phyloP scores from a whole-genome alignment of 2,888 invertebrate genomes.

The Macrosoma leucophasiata region DNA sequence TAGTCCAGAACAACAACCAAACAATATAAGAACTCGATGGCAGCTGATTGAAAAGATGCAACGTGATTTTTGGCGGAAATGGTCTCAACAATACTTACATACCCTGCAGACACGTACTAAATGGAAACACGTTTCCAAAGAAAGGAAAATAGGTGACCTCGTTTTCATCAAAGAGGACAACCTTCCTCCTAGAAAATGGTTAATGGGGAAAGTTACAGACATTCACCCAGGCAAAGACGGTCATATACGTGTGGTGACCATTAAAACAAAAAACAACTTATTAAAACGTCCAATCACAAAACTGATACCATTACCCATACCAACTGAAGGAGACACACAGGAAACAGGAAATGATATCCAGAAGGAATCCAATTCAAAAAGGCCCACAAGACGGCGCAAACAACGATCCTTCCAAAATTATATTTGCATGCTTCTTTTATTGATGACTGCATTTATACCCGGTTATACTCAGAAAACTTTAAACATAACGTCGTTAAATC shows the following conservation, averaged over 20 bases:
- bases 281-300: slow-evolving; percentile 4
- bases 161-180: slow-evolving; percentile 10
- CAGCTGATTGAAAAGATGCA: slow-evolving; percentile 12
- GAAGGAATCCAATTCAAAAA: too few relatives aligned
- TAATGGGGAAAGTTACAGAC: slow-evolving; percentile 6
- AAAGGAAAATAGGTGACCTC: slow-evolving; percentile 3
- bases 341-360: too few relatives aligned
- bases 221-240: slow-evolving; percentile 11
- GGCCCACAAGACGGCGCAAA: too few relatives aligned
- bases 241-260: slow-evolving; percentile 8
- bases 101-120: slow-evolving; percentile 11
- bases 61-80: slow-evolving; percentile 15
- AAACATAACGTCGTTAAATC: too few relatives aligned
- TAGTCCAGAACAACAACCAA: slow-evolving; percentile 1
- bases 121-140: slow-evolving; percentile 3
- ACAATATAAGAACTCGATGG: slow-evolving; percentile 4
- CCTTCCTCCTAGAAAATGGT: slow-evolving; percentile 11
- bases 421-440: too few relatives aligned
- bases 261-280: slow-evolving; percentile 4
- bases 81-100: slow-evolving; percentile 8
- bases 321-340: too few relatives aligned
- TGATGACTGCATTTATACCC: too few relatives aligned
- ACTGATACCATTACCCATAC: slow-evolving; percentile 3
- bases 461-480: too few relatives aligned
- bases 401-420: too few relatives aligned